Conservation (phyloP, 2,113 vertebrate genomes). For the Osmerus mordax region DNA sequence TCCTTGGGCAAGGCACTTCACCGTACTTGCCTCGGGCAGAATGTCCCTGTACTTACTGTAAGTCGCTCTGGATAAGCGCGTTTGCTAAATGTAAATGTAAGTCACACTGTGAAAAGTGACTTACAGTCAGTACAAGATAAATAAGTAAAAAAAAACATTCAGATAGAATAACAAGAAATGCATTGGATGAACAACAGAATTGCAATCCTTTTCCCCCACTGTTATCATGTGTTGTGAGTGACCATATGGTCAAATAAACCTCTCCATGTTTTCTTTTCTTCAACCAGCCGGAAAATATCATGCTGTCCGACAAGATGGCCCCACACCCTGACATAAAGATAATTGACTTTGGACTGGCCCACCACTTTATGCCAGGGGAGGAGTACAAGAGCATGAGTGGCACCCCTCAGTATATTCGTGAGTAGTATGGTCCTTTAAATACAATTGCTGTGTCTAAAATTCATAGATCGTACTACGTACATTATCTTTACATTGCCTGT, state of each 20-base stretch:
- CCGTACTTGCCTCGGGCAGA: too few species aligned
- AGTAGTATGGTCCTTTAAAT: conserved; percentile 11
- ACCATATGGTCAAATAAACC: neutral
- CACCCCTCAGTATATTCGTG: conserved; percentile 85
- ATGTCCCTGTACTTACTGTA: too few species aligned
- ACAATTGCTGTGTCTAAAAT: neutral
- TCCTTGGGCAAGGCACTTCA: too few species aligned
- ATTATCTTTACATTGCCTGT: too few species aligned
- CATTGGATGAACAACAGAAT: too few species aligned
- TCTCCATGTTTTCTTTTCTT: conserved; percentile 11
- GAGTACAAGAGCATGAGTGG: conserved; percentile 74
- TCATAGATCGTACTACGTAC: too few species aligned
- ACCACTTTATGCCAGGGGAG: conserved; percentile 61
- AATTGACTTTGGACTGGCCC: conserved; percentile 77
- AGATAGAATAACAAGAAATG: too few species aligned
- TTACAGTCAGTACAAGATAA: too few species aligned
- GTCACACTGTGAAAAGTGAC: too few species aligned
- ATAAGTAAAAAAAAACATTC: too few species aligned
- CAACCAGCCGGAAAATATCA: conserved; percentile 77
- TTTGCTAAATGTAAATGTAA: too few species aligned
- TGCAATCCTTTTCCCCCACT: neutral
- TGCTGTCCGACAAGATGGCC: conserved; percentile 70
- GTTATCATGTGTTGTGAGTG: neutral
- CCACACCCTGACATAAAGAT: conserved; percentile 71
- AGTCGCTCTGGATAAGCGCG: too few species aligned